Evolutionary conservation across 2,113 vertebrate species (phyloP).

Genomic region (Morone chrysops): DNA sequence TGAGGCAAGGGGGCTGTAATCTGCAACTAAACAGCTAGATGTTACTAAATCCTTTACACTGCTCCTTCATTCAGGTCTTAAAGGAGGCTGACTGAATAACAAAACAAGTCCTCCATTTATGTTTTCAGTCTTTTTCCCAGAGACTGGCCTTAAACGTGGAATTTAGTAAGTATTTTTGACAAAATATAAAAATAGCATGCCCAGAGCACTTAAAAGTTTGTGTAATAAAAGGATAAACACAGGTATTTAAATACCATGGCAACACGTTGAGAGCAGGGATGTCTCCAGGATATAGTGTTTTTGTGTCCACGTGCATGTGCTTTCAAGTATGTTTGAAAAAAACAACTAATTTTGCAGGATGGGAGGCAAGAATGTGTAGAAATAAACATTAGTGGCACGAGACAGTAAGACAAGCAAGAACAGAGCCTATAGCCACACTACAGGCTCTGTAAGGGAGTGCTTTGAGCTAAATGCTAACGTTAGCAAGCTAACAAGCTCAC

Average conservation of each 20-base stretch:
- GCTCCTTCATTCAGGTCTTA: too few relatives aligned
- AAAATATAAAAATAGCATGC: conserved; percentile 2
- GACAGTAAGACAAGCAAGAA: background rate
- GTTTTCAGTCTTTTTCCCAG: background rate
- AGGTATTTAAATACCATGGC: conserved; percentile 26
- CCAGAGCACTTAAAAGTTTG: background rate
- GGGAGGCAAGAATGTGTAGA: background rate
- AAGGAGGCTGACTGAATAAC: background rate
- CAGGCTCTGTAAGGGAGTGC: background rate
- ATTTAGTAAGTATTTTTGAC: background rate
- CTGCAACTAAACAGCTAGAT: too few relatives aligned
- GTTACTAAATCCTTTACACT: too few relatives aligned
- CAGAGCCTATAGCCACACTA: background rate
- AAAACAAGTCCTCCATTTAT: conserved; percentile 11
- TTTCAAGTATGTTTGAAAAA: background rate
- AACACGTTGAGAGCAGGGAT: background rate
- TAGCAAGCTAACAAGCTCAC: background rate
- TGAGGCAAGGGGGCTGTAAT: too few relatives aligned
- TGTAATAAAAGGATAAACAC: conserved; percentile 2
- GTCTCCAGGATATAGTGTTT: conserved; percentile 5
- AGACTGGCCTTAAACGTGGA: background rate
- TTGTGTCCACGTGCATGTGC: background rate
- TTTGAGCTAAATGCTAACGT: conserved; percentile 12
- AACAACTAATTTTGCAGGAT: background rate
- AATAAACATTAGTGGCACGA: background rate